Conservation (phyloP, 2,797 vertebrate species). For the Onychomys arenicola region DNA sequence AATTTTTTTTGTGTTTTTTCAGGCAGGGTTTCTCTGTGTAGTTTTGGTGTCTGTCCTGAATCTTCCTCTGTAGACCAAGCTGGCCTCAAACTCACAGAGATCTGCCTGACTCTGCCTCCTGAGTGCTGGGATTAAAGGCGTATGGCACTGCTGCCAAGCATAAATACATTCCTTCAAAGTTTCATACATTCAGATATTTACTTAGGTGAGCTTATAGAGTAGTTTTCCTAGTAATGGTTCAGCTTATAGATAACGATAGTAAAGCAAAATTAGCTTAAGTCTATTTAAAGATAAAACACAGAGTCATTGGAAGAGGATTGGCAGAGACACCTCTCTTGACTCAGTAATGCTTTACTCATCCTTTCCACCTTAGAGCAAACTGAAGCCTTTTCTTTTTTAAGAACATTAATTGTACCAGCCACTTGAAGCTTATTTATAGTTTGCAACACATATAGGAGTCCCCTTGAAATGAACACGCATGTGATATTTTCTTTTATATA, state of each 20-base stretch:
- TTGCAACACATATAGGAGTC: not conserved
- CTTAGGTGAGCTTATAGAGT: not conserved
- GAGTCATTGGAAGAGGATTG: constrained; percentile 24
- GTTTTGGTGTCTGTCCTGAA: no score
- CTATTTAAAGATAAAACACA: constrained; percentile 35
- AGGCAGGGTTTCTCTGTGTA: no score
- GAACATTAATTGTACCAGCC: not conserved
- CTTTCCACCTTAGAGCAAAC: not conserved
- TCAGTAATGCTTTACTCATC: constrained; percentile 22
- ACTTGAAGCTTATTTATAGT: not conserved
- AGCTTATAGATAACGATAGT: constrained; percentile 29
- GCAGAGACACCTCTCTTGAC: not conserved
- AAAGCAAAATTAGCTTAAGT: constrained; percentile 22
- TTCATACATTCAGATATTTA: constrained; percentile 27
- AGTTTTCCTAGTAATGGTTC: constrained; percentile 31
- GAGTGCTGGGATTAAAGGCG: no score
- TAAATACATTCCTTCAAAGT: not conserved
- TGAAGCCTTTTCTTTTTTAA: not conserved
- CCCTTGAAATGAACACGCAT: not conserved
- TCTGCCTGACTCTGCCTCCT: no score
- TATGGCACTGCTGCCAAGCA: not conserved
- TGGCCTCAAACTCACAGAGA: no score
- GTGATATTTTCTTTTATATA: not conserved
- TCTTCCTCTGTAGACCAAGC: no score
- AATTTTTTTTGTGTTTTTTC: not conserved